phyloP scores from a whole-genome alignment of 1,140 invertebrate species.

The Cherax quadricarinatus region DNA sequence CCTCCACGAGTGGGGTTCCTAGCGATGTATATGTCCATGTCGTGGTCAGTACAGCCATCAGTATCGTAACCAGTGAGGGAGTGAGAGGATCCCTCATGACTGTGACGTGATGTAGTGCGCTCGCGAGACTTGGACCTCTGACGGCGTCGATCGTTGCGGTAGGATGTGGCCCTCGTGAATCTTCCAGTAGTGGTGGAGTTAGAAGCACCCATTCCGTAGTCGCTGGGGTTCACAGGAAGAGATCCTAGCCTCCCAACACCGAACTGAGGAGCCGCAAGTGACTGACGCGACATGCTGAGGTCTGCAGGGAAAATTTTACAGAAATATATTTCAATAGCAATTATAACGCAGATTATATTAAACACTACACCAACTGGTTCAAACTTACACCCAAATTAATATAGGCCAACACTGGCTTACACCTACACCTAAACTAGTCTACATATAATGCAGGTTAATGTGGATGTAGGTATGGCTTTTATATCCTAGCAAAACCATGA shows the following conservation, averaged over 20 bases:
- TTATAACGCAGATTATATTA: no score
- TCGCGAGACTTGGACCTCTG: conserved; percentile 67
- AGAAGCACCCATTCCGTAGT: not conserved
- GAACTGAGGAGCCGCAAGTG: conserved; percentile 67
- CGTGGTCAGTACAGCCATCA: conserved; percentile 96
- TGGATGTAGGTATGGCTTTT: no score
- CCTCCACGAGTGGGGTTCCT: conserved; percentile 90
- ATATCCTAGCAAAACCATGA: no score
- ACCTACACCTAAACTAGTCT: no score
- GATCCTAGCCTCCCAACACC: conserved; percentile 14
- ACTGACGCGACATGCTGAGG: conserved; percentile 74
- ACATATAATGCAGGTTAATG: no score
- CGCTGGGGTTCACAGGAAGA: conserved; percentile 54
- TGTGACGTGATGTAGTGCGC: conserved; percentile 41
- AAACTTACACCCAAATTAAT: no score
- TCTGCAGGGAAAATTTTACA: conserved; percentile 64
- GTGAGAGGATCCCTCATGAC: conserved; percentile 74
- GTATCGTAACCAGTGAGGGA: conserved; percentile 82
- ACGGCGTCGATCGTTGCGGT: conserved; percentile 46
- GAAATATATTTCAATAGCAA: not conserved
- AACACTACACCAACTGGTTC: no score
- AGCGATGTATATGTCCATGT: conserved; percentile 96
- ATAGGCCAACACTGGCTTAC: no score
- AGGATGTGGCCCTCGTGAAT: conserved; percentile 53
- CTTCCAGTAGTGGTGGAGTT: not conserved